A percentile compares a stretch with the other conserved stretches of the same genome.
Conservation (phyloP, 2,888 invertebrate genomes). For the Polietes domitor region DNA sequence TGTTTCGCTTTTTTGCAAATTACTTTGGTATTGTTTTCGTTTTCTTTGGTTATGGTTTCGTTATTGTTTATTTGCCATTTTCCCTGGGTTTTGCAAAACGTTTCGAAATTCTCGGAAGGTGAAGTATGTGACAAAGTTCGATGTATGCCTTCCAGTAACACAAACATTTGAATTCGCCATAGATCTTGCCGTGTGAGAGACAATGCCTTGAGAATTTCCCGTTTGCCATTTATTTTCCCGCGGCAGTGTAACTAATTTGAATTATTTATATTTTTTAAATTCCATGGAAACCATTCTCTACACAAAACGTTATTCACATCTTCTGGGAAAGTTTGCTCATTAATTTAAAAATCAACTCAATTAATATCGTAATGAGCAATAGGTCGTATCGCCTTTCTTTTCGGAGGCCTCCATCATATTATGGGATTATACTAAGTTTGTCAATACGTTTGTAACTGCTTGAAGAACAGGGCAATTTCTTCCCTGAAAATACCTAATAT, state of each 20-base stretch:
- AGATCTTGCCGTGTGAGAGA: background rate
- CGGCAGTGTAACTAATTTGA: background rate
- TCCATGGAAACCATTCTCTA: background rate
- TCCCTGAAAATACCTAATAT: too few species aligned
- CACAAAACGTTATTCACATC: background rate
- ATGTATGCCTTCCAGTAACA: background rate
- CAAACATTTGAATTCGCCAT: too few species aligned
- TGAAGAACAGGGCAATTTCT: too few species aligned
- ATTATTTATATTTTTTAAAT: background rate
- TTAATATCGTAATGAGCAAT: too few species aligned
- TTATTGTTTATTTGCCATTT: slow-evolving; percentile 21
- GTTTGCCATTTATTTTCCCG: slow-evolving; percentile 22
- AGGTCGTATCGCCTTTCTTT: too few species aligned
- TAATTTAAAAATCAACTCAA: too few species aligned
- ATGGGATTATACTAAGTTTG: too few species aligned
- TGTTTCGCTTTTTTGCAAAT: slow-evolving; percentile 73
- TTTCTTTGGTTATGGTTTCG: background rate
- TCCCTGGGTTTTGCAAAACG: slow-evolving; percentile 72
- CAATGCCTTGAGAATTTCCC: background rate
- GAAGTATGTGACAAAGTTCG: background rate
- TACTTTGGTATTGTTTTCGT: slow-evolving; percentile 67
- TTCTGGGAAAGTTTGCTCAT: background rate
- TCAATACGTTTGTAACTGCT: too few species aligned
- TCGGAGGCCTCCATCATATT: too few species aligned
- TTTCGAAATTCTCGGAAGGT: background rate